Evolutionary conservation across 2,888 invertebrate genomes (phyloP), one percentile per base, ranked within the genome.

Genomic region (Morpho achilles): DNA sequence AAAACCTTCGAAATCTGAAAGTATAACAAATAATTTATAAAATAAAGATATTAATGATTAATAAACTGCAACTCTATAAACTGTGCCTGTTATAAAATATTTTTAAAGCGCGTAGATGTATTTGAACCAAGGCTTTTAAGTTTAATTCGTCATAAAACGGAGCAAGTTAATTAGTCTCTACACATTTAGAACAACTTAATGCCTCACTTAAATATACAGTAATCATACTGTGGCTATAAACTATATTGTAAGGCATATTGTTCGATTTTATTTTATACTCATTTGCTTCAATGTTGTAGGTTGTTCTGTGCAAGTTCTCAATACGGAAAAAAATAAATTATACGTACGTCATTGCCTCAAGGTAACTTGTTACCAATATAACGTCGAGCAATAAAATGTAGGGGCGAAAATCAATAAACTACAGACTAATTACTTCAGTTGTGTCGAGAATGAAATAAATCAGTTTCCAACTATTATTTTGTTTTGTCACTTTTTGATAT

Each of bases 221-320:
- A 65, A 67, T 64, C 66, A 65, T 64, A 64, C 60, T 63, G 56
- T 43, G 53, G 69, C 67, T 68, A 71, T 72, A 70, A 73, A 77
- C 70, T 70, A 75, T 74, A 73, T 76, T 77, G 76, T 73, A 72
- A 73, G 66, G 66, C 64, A 70, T 69, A 73, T 73, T 74, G 73
- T 74, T 69, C 69, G 65, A 72, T 71, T 71, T 72, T 72, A 72
- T 73, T 69, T 66, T 63, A 64, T 65, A 59, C 69, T 73, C 69
- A 69, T 72, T 69, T 64, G 69, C 67, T 67, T 67, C 70, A 69
- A 68, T 67, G 68, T 69, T 64, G 64, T 62, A 59, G 55, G 57
- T 59, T 60, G 50, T 58, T 58, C 60, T 62, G 60, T 55, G 60
- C 51, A 44, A 44, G 47, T 58, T 42, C 56, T 59, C 47, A 32